Conservation (phyloP, 2,113 vertebrate genomes). For the Oncorhynchus tshawytscha region DNA sequence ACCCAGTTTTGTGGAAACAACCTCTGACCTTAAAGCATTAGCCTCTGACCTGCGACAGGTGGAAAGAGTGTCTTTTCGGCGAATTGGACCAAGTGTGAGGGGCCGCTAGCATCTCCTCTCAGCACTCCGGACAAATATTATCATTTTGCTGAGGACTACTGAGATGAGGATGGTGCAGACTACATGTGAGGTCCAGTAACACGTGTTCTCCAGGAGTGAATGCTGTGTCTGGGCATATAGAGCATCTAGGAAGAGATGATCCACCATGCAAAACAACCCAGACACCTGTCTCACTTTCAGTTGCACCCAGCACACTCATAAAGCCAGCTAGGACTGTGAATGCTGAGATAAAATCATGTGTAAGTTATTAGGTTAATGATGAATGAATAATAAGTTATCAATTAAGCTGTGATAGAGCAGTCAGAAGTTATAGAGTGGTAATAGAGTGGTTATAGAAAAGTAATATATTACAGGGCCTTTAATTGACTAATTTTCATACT, state of each 20-base stretch:
- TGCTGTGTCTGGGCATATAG: slow-evolving; percentile 65
- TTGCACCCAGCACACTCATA: slow-evolving; percentile 5
- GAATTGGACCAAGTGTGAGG: slow-evolving; percentile 54
- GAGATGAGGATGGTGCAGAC: slow-evolving; percentile 58
- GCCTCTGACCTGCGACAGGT: slow-evolving; percentile 76
- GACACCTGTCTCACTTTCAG: slow-evolving; percentile 69
- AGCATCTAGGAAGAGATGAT: slow-evolving; percentile 52
- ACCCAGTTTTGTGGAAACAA: slow-evolving; percentile 67
- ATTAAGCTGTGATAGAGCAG: too few species aligned
- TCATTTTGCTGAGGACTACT: slow-evolving; percentile 67
- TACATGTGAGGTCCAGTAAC: slow-evolving; percentile 72
- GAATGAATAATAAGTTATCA: too few species aligned
- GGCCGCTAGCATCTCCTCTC: slow-evolving; percentile 53
- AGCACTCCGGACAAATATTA: slow-evolving; percentile 75
- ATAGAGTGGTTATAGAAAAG: too few species aligned
- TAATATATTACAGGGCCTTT: too few species aligned
- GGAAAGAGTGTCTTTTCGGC: slow-evolving; percentile 69
- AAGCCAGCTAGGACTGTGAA: background rate
- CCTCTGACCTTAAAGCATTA: slow-evolving; percentile 74
- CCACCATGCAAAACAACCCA: slow-evolving; percentile 56
- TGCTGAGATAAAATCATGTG: background rate
- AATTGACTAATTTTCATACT: too few species aligned
- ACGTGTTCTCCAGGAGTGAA: slow-evolving; percentile 66
- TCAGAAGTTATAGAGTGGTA: too few species aligned
- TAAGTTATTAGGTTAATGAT: background rate